A percentile compares a stretch with the other conserved stretches of the same genome.
Conservation (phyloP, 2,113 vertebrate genomes). For the Megaceryle torquata region DNA sequence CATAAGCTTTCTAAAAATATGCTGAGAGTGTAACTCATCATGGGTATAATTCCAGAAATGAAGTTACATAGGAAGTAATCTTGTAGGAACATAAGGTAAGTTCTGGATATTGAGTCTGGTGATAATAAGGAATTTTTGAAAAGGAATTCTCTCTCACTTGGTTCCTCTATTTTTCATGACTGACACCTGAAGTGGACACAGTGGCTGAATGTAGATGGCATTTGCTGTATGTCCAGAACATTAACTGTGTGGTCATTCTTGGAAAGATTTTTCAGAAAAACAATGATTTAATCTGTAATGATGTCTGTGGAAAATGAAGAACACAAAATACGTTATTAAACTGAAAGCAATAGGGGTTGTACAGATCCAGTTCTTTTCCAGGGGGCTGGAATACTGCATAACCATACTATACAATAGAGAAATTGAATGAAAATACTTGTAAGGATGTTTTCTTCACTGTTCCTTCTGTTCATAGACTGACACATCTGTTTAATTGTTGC, state of each 20-base stretch:
- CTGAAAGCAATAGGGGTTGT: background rate
- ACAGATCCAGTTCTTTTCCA: background rate
- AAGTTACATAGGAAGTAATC: background rate
- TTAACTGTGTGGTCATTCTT: background rate
- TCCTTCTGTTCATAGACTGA: background rate
- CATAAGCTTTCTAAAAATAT: slow-evolving; percentile 65
- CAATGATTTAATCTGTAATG: background rate
- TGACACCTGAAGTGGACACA: background rate
- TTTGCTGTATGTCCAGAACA: background rate
- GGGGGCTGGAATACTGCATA: background rate
- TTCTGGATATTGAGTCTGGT: background rate
- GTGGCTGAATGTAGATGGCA: background rate
- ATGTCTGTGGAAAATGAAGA: background rate
- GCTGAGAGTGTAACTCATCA: background rate
- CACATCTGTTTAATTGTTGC: background rate
- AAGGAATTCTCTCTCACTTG: background rate
- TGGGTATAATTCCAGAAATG: background rate
- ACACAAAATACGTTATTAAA: background rate
- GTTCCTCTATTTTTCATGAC: background rate
- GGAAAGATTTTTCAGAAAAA: background rate
- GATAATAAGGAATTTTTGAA: background rate
- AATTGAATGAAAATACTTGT: background rate
- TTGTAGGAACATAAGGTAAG: slow-evolving; percentile 7
- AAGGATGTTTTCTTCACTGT: background rate
- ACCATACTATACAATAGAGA: background rate